A percentile compares a stretch with the other conserved stretches of the same genome.
Conservation (phyloP, 2,797 vertebrate genomes). For the Eleutherodactylus coqui region DNA sequence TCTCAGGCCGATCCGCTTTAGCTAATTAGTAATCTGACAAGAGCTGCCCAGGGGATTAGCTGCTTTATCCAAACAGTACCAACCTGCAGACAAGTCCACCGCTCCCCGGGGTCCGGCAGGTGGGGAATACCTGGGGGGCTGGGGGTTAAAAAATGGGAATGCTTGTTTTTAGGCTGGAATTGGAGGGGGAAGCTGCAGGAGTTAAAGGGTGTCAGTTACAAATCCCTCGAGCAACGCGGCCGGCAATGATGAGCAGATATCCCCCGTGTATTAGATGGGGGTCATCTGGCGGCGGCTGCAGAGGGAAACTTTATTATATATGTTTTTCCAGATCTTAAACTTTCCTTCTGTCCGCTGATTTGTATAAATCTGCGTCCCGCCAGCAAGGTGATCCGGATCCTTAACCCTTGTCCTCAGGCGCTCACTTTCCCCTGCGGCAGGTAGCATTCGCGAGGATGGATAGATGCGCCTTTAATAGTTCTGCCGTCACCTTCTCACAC, state of each 20-base stretch:
- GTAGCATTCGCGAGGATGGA: background rate
- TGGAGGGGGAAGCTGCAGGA: constrained; percentile 64
- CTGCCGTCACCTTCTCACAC: background rate
- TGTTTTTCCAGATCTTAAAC: background rate
- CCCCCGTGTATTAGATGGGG: background rate
- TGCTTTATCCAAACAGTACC: constrained; percentile 76
- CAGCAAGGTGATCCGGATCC: background rate
- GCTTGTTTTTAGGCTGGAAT: constrained; percentile 15
- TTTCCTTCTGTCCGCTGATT: background rate
- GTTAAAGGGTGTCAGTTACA: constrained; percentile 69
- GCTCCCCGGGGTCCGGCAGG: constrained; percentile 74
- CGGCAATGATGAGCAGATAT: background rate
- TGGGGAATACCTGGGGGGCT: constrained; percentile 66
- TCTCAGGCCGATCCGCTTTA: constrained; percentile 83
- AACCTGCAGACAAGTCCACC: constrained; percentile 76
- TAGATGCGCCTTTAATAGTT: background rate
- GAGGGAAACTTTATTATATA: too few species aligned
- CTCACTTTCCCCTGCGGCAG: background rate
- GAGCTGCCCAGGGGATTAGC: constrained; percentile 83
- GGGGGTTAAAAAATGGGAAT: constrained; percentile 68
- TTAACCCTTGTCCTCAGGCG: constrained; percentile 19
- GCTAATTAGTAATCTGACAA: constrained; percentile 88
- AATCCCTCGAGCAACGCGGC: constrained; percentile 67
- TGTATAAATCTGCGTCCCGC: background rate
- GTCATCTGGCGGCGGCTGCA: background rate